Conservation (phyloP, 2,888 invertebrate genomes). For the Pyrrhia umbra region DNA sequence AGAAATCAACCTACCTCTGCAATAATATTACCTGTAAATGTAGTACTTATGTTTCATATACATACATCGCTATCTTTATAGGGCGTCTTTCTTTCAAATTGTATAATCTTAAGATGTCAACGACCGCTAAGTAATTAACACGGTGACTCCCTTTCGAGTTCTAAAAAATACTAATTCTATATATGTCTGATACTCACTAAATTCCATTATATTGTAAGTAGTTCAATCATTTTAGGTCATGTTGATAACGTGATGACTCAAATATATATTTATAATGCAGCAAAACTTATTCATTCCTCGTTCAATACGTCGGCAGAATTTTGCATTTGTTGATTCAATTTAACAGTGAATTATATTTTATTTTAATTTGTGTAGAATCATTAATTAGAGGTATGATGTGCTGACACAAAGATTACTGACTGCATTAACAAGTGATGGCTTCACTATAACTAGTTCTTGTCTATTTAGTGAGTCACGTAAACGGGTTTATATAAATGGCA, state of each 20-base stretch:
- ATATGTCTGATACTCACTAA: constrained; percentile 67
- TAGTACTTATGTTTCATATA: constrained; percentile 3
- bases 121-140: constrained; percentile 82
- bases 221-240: constrained; percentile 72
- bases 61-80: constrained; percentile 34
- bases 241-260: constrained; percentile 68
- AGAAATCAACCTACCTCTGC: constrained; percentile 17
- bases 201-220: constrained; percentile 68
- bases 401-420: constrained; percentile 36
- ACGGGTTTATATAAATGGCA: constrained; percentile 62
- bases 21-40: constrained; percentile 17
- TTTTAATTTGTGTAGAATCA: constrained; percentile 4
- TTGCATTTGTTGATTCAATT: not conserved
- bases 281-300: constrained; percentile 25
- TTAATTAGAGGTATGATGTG: constrained; percentile 22
- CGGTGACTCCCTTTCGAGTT: constrained; percentile 82
- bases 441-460: constrained; percentile 43
- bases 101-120: constrained; percentile 76
- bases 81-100: constrained; percentile 61
- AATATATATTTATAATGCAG: constrained; percentile 33
- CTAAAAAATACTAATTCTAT: constrained; percentile 73
- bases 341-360: not conserved
- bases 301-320: too few species aligned
- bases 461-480: constrained; percentile 64
- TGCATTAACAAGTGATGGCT: constrained; percentile 45